These are phyloP conservation scores for Grallaria varia DNA, from an alignment of 2,113 vertebrate genomes.

Conservation along the genomic window DNA sequence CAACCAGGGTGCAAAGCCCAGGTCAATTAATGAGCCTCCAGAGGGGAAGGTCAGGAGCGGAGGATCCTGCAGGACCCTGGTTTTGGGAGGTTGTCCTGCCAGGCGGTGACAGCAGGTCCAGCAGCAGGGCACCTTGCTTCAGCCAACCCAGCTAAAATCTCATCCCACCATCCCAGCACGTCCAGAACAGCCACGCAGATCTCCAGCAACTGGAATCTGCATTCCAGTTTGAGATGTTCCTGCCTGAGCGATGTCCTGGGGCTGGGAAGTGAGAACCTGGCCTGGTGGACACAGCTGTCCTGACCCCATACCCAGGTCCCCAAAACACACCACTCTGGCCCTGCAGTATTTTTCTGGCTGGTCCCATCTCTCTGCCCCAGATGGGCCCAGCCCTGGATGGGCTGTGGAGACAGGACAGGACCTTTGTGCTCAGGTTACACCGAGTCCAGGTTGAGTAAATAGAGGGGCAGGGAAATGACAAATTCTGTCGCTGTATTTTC, in stretches of 20 bases:
- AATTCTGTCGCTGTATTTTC: not conserved
- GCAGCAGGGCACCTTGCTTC: not conserved
- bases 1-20: not conserved
- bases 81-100: not conserved
- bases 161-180: not conserved
- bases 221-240: not conserved
- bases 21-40: fast-evolving
- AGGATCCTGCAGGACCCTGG: not conserved
- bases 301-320: not conserved
- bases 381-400: not conserved
- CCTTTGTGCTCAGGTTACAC: not conserved
- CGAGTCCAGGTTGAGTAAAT: not conserved
- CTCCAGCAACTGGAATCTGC: not conserved
- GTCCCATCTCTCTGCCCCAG: not conserved
- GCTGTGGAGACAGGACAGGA: not conserved
- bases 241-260: fast-evolving
- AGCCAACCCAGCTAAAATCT: not conserved
- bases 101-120: not conserved
- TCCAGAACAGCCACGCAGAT: not conserved
- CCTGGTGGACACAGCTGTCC: not conserved
- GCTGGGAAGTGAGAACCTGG: not conserved
- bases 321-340: fast-evolving
- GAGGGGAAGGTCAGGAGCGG: fast-evolving
- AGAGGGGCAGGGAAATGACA: not conserved
- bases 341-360: fast-evolving